phyloP scores from a whole-genome alignment of 2,888 invertebrate species.

The Nemurella pictetii region DNA sequence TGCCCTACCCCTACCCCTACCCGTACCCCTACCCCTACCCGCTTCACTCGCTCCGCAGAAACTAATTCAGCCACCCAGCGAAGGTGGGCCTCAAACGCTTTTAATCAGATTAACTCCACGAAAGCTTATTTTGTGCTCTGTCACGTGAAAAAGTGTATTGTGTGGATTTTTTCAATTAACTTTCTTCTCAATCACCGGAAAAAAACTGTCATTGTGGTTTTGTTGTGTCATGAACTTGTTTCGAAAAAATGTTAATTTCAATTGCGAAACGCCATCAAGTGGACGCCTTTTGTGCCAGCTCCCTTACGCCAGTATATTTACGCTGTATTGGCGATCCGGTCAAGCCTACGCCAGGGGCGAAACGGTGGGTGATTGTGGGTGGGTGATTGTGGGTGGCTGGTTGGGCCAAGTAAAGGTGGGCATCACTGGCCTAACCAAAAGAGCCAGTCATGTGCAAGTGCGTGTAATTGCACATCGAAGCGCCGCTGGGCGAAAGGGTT shows the following conservation, averaged over 20 bases:
- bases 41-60: background rate
- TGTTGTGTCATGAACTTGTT: background rate
- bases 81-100: slow-evolving; percentile 30
- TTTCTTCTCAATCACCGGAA: background rate
- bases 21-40: background rate
- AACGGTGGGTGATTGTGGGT: background rate
- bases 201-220: background rate
- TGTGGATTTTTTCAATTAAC: background rate
- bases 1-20: background rate
- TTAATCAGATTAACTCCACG: slow-evolving; percentile 37
- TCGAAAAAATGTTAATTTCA: background rate
- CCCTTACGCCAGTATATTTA: background rate
- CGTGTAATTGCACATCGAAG: background rate
- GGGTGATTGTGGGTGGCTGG: too few relatives aligned
- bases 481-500: background rate
- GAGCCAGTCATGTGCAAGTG: background rate
- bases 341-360: background rate
- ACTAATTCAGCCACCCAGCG: slow-evolving; percentile 24
- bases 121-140: slow-evolving; percentile 34
- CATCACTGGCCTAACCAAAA: background rate
- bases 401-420: background rate
- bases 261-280: background rate
- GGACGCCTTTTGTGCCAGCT: background rate
- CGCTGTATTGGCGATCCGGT: background rate
- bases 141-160: slow-evolving; percentile 26